Percentiles rank a stretch among this genome's conserved stretches.
These are phyloP conservation scores for Plebejus anna DNA, from an alignment of 2,888 invertebrate species.

Conservation along the genomic window DNA sequence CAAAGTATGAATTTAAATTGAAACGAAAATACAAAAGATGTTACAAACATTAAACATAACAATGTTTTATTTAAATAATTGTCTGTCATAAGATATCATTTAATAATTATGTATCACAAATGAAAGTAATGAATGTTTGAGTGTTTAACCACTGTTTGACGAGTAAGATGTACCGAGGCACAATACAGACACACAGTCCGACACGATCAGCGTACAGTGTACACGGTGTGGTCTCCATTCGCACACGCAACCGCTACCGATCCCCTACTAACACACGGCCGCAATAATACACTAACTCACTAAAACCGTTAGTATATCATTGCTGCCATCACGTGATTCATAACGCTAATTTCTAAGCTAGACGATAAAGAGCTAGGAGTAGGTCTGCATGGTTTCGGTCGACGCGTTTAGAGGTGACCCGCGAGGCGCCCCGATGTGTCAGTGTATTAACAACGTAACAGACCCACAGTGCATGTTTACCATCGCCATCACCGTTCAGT, in stretches of 20 bases:
- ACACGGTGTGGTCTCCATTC: slow-evolving; percentile 77
- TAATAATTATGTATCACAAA: background rate
- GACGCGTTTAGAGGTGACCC: slow-evolving; percentile 40
- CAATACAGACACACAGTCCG: slow-evolving; percentile 26
- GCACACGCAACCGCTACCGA: slow-evolving; percentile 73
- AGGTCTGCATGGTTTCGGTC: slow-evolving; percentile 66
- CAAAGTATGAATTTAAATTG: too few species aligned
- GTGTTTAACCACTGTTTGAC: background rate
- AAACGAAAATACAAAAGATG: too few species aligned
- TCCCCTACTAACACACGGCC: slow-evolving; percentile 70
- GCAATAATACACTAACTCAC: slow-evolving; percentile 53
- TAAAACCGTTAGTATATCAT: slow-evolving; percentile 31
- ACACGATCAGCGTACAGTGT: slow-evolving; percentile 47
- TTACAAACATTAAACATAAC: background rate
- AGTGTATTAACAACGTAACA: slow-evolving; percentile 66
- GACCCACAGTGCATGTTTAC: slow-evolving; percentile 57
- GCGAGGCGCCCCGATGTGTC: slow-evolving; percentile 44
- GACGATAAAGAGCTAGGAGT: slow-evolving; percentile 60
- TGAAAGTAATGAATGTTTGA: background rate
- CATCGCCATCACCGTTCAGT: slow-evolving; percentile 42
- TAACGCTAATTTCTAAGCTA: slow-evolving; percentile 72
- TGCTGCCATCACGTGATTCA: slow-evolving; percentile 58
- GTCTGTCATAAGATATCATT: background rate
- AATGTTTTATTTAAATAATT: background rate
- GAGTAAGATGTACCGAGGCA: background rate